Evolutionary conservation across 2,888 invertebrate genomes (phyloP), one percentile per base, ranked within the genome.

Genomic region (Emmelina monodactyla): DNA sequence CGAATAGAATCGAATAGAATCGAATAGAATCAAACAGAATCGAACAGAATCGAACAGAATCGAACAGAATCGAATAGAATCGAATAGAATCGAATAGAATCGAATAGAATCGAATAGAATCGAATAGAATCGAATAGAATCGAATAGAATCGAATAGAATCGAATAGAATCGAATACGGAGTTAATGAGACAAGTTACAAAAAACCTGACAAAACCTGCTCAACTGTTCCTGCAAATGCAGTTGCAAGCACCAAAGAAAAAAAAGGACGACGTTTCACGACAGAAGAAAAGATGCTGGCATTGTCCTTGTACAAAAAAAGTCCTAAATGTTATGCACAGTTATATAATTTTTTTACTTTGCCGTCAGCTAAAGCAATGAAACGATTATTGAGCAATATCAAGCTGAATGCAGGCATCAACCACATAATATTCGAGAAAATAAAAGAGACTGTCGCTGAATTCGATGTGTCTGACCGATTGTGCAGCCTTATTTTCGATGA

Each of bases 401-500:
- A 41, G 35, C 9, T 47, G 13, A 6, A 1, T 2, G 35, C 40
- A 5, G 43, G 45, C 1, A 35, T 45, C 3, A 40, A 43, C 22
- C 14, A 14, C 11, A 12, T 40, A 4, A 38, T 46, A 32, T 41
- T 44, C 38, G 33, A 37, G 33, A 39, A 42, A 37, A 30, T 39
- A 6, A 41, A 44, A 35, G 30, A 43, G 15, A 37, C 35, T 6
- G 22, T 44, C 2, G 6, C 4, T 12, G 32, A 33, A 6, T 32
- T 14, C 25, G 9, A 25, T 14, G 9, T 14, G 1, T n/a, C 15
- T 12, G 39, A 46, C 16, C 10, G 33, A 2, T 29, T 44, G 16
- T 44, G 42, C 13, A 41, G 16, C 2, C 16, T 48, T 0, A 38
- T 41, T 2, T 46, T 46, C 38, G 48, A 48, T 14, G 46, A 48